Conservation (phyloP, 2,113 vertebrate genomes). For the Balaeniceps rex region DNA sequence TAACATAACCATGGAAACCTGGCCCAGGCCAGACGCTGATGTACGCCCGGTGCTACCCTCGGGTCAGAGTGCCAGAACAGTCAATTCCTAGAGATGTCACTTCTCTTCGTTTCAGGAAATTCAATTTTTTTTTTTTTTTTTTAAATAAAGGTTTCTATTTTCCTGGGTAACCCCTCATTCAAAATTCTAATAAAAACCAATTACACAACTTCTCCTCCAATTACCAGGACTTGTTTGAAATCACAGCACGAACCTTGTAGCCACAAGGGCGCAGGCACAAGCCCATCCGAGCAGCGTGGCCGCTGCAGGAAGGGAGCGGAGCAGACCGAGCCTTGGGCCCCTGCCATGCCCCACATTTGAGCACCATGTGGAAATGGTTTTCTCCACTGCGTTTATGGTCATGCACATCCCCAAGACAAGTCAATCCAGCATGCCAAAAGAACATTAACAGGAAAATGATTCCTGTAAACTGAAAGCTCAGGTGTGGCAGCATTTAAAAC, state of each 20-base stretch:
- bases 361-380: not conserved
- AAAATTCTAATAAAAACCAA: not conserved
- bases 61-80: not conserved
- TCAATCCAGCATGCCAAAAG: not conserved
- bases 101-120: conserved; percentile 21
- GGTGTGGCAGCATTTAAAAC: not conserved
- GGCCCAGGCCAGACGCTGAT: not conserved
- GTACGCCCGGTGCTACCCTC: not conserved
- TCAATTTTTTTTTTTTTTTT: not conserved
- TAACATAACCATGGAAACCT: conserved; percentile 10
- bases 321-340: not conserved
- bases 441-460: not conserved
- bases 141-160: not conserved
- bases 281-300: not conserved
- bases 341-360: not conserved
- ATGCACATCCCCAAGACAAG: not conserved
- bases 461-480: not conserved
- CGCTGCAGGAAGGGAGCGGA: not conserved
- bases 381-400: not conserved
- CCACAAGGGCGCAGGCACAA: not conserved
- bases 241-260: not conserved
- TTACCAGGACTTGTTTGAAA: not conserved
- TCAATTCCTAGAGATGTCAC: not conserved
- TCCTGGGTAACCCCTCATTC: not conserved
- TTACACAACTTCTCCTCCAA: not conserved